Evolutionary conservation across 2,797 vertebrate genomes (phyloP), one percentile per base, ranked within the genome.

Genomic region (Meda fulgida): DNA sequence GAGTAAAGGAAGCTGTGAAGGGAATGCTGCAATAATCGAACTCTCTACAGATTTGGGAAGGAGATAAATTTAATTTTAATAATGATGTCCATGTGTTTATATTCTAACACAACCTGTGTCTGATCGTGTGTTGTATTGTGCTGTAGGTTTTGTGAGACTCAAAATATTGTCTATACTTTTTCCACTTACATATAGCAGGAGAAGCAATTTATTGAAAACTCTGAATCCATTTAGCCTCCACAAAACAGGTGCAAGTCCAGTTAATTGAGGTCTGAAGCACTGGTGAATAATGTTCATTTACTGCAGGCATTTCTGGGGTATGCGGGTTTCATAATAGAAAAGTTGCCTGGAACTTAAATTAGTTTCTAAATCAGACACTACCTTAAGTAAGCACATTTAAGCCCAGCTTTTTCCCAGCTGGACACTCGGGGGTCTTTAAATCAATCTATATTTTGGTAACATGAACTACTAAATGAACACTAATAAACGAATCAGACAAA

Each of bases 181-280:
- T 83, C 86, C 48, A 87, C 85, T 75, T 89, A 85, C 26, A 46
- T 88, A 60, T 85, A 80, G 87, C 43, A 46, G 83, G 75, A 90
- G 87, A 93, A 91, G 91, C 90, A 93, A 93, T 94, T 92, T 92
- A 91, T 89, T 89, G 86, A 89, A 89, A 90, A 91, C 86, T 87
- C 86, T 88, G 90, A 93, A 93, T 93, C 90, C 90, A 92, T 93
- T 95, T 92, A 93, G 91, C 93, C 89, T 78, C 89, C 86, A 88
- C 91, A 90, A 89, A 92, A 93, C 31, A 93, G 91, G 93, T 92
- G 86, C 84, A 34, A 85, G 86, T 86, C 60, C 73, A 91, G 89
- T 92, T 94, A 94, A 94, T 93, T 93, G 92, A 92, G 92, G 92
- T 94, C 91, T 90, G 87, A 5, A 36, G 88, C 81, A 89, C 87